Percentiles rank a stretch among this genome's conserved stretches.
phyloP scores from a whole-genome alignment of 2,888 invertebrate genomes.

The Monoplex corrugatus region DNA sequence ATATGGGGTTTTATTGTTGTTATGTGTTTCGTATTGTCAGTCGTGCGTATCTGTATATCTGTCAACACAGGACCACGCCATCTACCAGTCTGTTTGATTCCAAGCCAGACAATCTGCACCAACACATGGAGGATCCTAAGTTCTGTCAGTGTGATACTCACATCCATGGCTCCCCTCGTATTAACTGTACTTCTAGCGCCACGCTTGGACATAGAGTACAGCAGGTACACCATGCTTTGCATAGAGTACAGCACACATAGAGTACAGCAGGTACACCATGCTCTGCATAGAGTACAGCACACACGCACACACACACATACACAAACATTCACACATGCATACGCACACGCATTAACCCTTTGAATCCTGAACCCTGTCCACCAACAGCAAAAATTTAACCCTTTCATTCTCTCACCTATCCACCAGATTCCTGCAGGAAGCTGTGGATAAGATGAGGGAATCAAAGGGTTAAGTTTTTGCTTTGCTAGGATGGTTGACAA shows the following conservation, averaged over 20 bases:
- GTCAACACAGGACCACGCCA: too few species aligned
- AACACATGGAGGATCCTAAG: neutral
- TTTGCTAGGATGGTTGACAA: too few species aligned
- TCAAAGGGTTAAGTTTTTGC: too few species aligned
- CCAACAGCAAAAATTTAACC: too few species aligned
- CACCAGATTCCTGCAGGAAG: too few species aligned
- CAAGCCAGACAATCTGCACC: neutral
- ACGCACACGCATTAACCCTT: neutral
- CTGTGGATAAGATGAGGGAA: too few species aligned
- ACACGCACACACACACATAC: neutral
- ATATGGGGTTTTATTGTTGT: too few species aligned
- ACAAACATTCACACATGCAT: neutral
- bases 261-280: neutral
- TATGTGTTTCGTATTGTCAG: too few species aligned
- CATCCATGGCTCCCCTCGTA: neutral
- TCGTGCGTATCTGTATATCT: too few species aligned
- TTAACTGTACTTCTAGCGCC: neutral
- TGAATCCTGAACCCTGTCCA: too few species aligned
- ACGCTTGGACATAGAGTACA: neutral
- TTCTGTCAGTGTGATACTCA: neutral
- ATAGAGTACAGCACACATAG: neutral
- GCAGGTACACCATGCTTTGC: neutral
- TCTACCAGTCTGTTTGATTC: neutral
- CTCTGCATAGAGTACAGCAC: too few species aligned
- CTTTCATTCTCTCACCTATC: too few species aligned